Evolutionary conservation across 2,888 invertebrate species (phyloP).

Genomic region (Apocheima hispidaria): DNA sequence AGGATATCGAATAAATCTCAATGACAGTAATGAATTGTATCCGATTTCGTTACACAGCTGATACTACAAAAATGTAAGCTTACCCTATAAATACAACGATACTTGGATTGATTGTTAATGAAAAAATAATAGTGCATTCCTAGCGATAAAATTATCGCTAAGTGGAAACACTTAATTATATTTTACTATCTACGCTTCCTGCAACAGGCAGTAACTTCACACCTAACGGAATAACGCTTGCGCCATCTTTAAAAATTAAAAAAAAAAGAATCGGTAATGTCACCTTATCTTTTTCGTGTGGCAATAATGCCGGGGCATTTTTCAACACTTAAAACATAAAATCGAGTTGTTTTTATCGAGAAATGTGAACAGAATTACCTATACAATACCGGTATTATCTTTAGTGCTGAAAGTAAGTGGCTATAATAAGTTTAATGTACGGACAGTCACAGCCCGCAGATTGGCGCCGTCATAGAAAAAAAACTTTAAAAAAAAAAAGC

Average conservation of each 20-base stretch:
- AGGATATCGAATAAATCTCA: conserved; percentile 34
- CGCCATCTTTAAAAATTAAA: conserved; percentile 64
- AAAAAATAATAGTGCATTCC: conserved; percentile 54
- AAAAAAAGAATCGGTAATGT: conserved; percentile 56
- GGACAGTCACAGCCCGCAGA: conserved; percentile 64
- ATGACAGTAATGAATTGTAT: conserved; percentile 38
- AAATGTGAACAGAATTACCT: conserved; percentile 76
- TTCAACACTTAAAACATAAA: conserved; percentile 77
- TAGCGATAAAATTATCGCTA: conserved; percentile 57
- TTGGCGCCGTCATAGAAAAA: conserved; percentile 69
- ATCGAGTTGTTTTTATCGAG: conserved; percentile 75
- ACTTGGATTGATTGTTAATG: conserved; percentile 48
- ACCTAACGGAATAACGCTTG: conserved; percentile 53
- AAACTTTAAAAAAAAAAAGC: conserved; percentile 51
- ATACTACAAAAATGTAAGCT: conserved; percentile 23
- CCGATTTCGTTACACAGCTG: conserved; percentile 30
- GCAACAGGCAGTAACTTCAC: conserved; percentile 60
- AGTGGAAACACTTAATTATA: conserved; percentile 62
- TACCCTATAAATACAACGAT: conserved; percentile 38
- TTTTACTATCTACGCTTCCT: conserved; percentile 65
- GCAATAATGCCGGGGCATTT: conserved; percentile 68
- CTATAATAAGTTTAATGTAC: conserved; percentile 79
- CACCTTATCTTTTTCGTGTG: conserved; percentile 66
- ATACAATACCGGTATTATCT: conserved; percentile 79
- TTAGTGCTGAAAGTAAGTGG: conserved; percentile 76